Evolutionary conservation across 2,888 invertebrate genomes (phyloP), one percentile per base, ranked within the genome.

Genomic region (Apomyelois bistriatella): DNA sequence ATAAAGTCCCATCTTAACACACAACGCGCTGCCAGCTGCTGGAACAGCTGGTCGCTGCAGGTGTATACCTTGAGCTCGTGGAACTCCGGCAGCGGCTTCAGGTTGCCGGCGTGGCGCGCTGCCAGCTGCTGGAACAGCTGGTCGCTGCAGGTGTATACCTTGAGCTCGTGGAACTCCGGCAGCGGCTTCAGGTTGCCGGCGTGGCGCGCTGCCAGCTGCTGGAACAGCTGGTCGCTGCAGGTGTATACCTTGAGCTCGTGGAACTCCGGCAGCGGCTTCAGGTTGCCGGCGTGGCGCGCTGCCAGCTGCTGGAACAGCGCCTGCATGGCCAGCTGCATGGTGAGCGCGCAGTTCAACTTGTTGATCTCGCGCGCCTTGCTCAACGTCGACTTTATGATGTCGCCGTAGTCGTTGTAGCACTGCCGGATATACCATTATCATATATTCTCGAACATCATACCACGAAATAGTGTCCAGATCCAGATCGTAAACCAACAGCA

Each of bases 341-440:
- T 98, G 62, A 98, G 93, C 6, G 99, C 98, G 84, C 98, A 99
- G 79, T 95, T 96, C 38, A 98, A 95, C 88, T 98, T 99, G 90
- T 98, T 98, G 68, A 99, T 98, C 90, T 99, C 99, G 63, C 99
- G 93, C 9, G 98, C 97, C 88, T 99, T 99, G 67, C 97, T 96
- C 67, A 99, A 90, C 8, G 99, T 98, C 35, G 97, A 96, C 90
- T 99, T 99, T 64, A 99, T 95, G 50, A 99, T 99, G 85, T 99
- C 99, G 48, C 99, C 99, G 85, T 98, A 99, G 85, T 99, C 98
- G 79, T 98, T 98, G 87, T 98, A 98, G 81, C 97, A 98, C 94
- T 96, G 82, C 41, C 94, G 96, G 81, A 42, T 16, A 47, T 12
- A 40, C 42, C 42, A 17, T 8, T 32, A 32, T 1, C 10, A 3